These are phyloP conservation scores for Lapara coniferarum DNA, from an alignment of 2,888 invertebrate species.

Conservation along the genomic window DNA sequence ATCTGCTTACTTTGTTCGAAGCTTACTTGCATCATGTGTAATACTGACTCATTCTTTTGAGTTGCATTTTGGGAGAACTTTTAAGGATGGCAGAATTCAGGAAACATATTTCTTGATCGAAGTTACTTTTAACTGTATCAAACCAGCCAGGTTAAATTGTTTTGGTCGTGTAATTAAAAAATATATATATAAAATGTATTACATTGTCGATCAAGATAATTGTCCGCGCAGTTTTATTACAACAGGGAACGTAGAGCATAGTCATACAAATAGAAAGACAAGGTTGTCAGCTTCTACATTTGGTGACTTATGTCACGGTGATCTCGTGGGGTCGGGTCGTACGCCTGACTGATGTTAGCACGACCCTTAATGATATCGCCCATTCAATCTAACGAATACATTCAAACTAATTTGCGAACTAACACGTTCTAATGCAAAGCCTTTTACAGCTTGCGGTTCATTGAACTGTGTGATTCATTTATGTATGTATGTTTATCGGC, in stretches of 20 bases:
- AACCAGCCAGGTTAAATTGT: not conserved
- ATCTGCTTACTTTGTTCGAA: constrained; percentile 3
- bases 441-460: constrained; percentile 61
- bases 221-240: constrained; percentile 52
- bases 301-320: constrained; percentile 80
- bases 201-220: constrained; percentile 47
- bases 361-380: constrained; percentile 54
- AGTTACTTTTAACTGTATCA: not conserved
- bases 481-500: constrained; percentile 47
- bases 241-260: constrained; percentile 52
- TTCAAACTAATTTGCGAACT: constrained; percentile 51
- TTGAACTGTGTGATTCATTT: constrained; percentile 65
- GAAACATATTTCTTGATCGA: not conserved
- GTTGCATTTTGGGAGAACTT: not conserved
- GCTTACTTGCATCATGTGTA: not conserved
- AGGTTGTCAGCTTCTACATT: constrained; percentile 78
- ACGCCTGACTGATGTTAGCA: constrained; percentile 47
- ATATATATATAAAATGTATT: not conserved
- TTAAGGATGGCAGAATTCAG: not conserved
- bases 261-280: constrained; percentile 72
- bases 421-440: constrained; percentile 50
- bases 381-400: constrained; percentile 54
- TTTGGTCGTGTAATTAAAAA: not conserved
- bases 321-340: constrained; percentile 56
- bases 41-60: not conserved